Conservation (phyloP, 64 coral and sea anemone genomes). For the Cladopsammia gracilis region DNA sequence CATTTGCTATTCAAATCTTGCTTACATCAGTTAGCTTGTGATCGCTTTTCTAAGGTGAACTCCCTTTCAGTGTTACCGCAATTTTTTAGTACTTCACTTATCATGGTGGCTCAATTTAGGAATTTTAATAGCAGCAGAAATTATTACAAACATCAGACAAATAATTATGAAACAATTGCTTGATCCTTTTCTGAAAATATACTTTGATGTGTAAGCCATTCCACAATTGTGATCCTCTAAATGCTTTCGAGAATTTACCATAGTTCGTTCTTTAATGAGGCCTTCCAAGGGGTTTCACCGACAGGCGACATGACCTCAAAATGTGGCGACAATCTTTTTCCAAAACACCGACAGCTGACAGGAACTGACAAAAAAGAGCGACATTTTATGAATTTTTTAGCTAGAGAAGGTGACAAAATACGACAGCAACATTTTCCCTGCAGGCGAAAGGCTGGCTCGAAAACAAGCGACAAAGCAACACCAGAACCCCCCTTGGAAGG, state of each 20-base stretch:
- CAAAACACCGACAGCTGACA: too few relatives aligned
- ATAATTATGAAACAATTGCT: constrained; percentile 21
- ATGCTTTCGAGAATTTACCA: background rate
- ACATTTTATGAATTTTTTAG: too few relatives aligned
- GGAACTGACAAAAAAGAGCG: too few relatives aligned
- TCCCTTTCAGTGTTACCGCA: background rate
- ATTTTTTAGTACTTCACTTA: background rate
- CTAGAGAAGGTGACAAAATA: too few relatives aligned
- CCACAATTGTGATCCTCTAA: constrained; percentile 29
- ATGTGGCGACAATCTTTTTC: too few relatives aligned
- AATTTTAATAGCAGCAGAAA: constrained; percentile 33
- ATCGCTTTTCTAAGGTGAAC: constrained; percentile 22
- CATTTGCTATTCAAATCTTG: too few relatives aligned
- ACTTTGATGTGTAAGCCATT: background rate
- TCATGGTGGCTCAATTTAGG: constrained; percentile 7
- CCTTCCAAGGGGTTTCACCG: too few relatives aligned
- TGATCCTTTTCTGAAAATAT: constrained; percentile 20
- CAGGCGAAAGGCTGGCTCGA: too few relatives aligned
- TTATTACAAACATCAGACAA: background rate
- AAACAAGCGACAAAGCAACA: too few relatives aligned
- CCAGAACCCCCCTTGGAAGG: too few relatives aligned
- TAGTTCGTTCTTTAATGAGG: background rate
- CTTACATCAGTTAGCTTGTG: constrained; percentile 7
- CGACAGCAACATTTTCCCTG: too few relatives aligned
- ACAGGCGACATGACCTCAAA: too few relatives aligned